Evolutionary conservation across 23 tunicate genomes (phyloP).

Genomic region (Halocynthia aurantium): DNA sequence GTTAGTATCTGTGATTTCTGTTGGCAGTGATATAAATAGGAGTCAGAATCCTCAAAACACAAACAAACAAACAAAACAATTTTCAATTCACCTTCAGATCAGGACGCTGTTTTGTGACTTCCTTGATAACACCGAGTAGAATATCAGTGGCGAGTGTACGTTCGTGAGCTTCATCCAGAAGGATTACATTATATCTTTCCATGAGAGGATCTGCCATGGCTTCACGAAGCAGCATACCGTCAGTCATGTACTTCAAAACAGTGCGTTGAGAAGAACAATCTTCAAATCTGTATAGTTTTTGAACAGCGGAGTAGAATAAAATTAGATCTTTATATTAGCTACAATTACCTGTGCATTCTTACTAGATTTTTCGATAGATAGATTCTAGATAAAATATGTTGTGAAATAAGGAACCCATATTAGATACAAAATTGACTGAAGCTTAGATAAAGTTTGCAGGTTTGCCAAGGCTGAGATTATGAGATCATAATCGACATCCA

Average conservation of each 20-base stretch:
- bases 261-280: slow-evolving; percentile 77
- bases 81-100: slow-evolving; percentile 62
- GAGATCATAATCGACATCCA: too few species aligned
- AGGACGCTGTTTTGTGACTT: slow-evolving; percentile 84
- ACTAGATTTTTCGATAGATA: too few species aligned
- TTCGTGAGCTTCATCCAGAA: slow-evolving; percentile 98
- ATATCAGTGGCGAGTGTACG: slow-evolving; percentile 97
- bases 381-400: too few species aligned
- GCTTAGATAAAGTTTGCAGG: too few species aligned
- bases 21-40: neutral
- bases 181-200: slow-evolving; percentile 86
- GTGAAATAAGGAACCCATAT: too few species aligned
- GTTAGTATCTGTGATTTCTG: neutral
- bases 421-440: too few species aligned
- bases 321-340: too few species aligned
- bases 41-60: too few species aligned
- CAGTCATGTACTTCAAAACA: slow-evolving; percentile 91
- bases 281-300: slow-evolving; percentile 54
- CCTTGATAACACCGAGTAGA: slow-evolving; percentile 90
- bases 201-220: slow-evolving; percentile 98
- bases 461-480: too few species aligned
- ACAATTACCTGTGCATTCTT: too few species aligned
- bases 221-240: slow-evolving; percentile 96
- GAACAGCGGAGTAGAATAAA: too few species aligned
- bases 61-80: neutral